phyloP scores from a whole-genome alignment of 2,113 vertebrate genomes.

The Taxidea taxus region DNA sequence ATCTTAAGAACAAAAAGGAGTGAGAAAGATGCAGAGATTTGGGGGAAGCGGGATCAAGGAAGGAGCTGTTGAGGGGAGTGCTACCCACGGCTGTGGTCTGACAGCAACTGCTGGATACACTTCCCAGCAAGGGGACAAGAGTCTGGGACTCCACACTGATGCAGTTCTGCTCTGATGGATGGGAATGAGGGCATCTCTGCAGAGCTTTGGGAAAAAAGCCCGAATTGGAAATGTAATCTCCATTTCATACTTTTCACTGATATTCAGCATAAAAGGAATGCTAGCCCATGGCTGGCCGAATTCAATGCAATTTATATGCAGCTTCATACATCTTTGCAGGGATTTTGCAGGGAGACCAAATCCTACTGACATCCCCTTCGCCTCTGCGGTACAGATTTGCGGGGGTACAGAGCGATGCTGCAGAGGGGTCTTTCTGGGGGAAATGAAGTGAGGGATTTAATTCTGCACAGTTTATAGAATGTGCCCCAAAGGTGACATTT shows the following conservation, averaged over 20 bases:
- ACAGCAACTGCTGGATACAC: not conserved
- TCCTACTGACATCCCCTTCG: slow-evolving; percentile 72
- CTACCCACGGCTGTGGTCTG: not conserved
- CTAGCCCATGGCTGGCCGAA: slow-evolving; percentile 53
- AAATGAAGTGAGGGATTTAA: slow-evolving; percentile 59
- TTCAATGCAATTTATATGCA: slow-evolving; percentile 75
- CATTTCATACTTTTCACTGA: slow-evolving; percentile 80
- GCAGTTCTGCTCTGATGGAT: slow-evolving; percentile 74
- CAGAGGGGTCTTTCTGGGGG: slow-evolving; percentile 13
- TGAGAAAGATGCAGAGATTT: not conserved
- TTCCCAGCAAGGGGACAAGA: not conserved
- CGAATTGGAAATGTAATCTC: slow-evolving; percentile 83
- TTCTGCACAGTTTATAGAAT: slow-evolving; percentile 46
- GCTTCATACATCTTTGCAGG: slow-evolving; percentile 79
- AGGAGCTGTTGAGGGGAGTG: not conserved
- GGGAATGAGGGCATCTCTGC: slow-evolving; percentile 73
- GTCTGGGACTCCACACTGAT: slow-evolving; percentile 50
- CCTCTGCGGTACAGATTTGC: slow-evolving; percentile 47
- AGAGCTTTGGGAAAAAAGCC: slow-evolving; percentile 77
- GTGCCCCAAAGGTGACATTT: slow-evolving; percentile 8
- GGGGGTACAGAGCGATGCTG: not conserved
- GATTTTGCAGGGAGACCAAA: slow-evolving; percentile 75
- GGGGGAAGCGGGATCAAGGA: not conserved
- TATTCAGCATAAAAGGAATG: slow-evolving; percentile 82
- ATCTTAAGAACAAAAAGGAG: slow-evolving; percentile 42